Evolutionary conservation across 2,797 vertebrate genomes (phyloP), one percentile per base, ranked within the genome.

Genomic region (Enteromius afrohamiltoni): DNA sequence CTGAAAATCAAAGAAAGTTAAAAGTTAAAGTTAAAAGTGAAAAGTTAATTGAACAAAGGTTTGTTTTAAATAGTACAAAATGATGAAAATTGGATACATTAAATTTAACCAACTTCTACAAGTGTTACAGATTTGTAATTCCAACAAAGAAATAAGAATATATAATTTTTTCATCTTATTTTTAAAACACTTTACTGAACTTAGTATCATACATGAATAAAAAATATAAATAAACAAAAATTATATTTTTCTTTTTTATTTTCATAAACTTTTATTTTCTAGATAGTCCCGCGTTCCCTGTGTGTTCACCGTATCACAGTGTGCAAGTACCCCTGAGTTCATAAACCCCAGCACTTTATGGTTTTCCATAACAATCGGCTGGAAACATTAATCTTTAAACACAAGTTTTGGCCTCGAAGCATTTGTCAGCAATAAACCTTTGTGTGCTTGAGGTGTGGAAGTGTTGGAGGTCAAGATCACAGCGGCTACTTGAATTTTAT

Each of bases 361-460:
- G 64, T 51, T 42, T 53, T 65, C 19, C 19, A 71, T 85, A 87
- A 89, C 55, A 16, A 73, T 76, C n/a, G 21, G n/a, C 64, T 69
- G 21, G 55, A 78, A 51, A 74, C 70, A 85, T 86, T 71, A 83
- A 88, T 86, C 76, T 86, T 86, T 89, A 88, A 88, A 85, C 83
- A 51, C 47, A 29, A 21, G 23, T 85, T 83, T 84, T 83, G 67
- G 58, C 45, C 76, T 77, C n/a, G 29, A 80, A 80, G 60, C 47
- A 51, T 31, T 51, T 85, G 65, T 26, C 42, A 37, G 64, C 60
- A 73, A 60, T 88, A 88, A 89, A 88, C 42, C 11, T 82, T 11
- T 65, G 70, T 55, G 65, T 2, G 26, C 47, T 79, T 64, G 67
- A 74, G 65, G 78, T 83, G 74, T 69, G 55, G 80, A 78, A 40